These are phyloP conservation scores for Morpho deidamia DNA, from an alignment of 2,888 invertebrate species.

Conservation along the genomic window DNA sequence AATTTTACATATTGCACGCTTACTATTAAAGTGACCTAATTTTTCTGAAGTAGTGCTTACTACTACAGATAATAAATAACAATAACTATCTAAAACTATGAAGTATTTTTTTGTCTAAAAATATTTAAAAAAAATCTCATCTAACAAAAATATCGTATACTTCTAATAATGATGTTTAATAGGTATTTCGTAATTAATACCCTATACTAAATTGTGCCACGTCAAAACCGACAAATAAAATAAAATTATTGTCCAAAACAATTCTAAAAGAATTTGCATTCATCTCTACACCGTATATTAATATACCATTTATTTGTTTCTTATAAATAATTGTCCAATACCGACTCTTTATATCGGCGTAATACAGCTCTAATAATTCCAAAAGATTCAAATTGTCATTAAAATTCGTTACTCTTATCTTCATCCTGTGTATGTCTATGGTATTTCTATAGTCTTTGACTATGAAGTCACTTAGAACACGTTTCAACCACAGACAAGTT, in stretches of 20 bases:
- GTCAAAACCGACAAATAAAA: slow-evolving; percentile 45
- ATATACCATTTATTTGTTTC: slow-evolving; percentile 20
- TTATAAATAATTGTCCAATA: slow-evolving; percentile 36
- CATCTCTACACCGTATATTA: slow-evolving; percentile 27
- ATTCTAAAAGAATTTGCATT: slow-evolving; percentile 38
- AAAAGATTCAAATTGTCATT: slow-evolving; percentile 31
- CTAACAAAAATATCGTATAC: too few species aligned
- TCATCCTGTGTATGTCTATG: slow-evolving; percentile 28
- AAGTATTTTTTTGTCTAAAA: too few species aligned
- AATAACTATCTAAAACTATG: too few species aligned
- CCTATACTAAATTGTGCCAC: slow-evolving; percentile 34
- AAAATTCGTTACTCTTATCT: slow-evolving; percentile 34
- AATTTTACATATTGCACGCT: too few species aligned
- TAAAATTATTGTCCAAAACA: slow-evolving; percentile 35
- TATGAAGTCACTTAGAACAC: slow-evolving; percentile 23
- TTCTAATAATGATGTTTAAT: not conserved
- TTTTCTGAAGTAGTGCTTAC: too few species aligned
- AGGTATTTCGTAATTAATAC: not conserved
- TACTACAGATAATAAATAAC: too few species aligned
- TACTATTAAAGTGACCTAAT: too few species aligned
- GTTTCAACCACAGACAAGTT: slow-evolving; percentile 32
- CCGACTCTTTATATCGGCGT: slow-evolving; percentile 34
- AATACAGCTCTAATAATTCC: slow-evolving; percentile 38
- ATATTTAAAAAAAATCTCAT: too few species aligned
- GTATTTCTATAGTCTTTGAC: slow-evolving; percentile 14